phyloP scores from a whole-genome alignment of 2,113 vertebrate genomes.

The Neogobius melanostomus region DNA sequence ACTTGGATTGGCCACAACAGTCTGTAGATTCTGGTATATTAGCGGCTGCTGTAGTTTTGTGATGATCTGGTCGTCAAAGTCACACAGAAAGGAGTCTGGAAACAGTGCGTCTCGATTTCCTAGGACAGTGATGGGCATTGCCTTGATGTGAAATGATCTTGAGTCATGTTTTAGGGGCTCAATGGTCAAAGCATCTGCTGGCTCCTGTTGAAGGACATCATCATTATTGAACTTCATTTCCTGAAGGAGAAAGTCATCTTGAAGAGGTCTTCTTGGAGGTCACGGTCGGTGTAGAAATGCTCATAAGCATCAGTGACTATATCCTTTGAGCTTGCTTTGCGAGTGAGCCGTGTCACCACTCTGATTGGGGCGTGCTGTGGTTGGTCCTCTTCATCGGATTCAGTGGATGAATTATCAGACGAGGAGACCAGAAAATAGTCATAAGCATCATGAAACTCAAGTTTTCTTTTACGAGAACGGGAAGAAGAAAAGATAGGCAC shows the following conservation, averaged over 20 bases:
- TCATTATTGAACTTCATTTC: constrained; percentile 36
- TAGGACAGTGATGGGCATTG: constrained; percentile 24
- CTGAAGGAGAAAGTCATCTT: constrained; percentile 75
- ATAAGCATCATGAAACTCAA: constrained; percentile 84
- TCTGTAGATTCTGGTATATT: constrained; percentile 50
- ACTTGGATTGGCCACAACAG: constrained; percentile 78
- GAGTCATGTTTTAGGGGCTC: constrained; percentile 22
- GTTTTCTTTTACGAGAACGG: constrained; percentile 42
- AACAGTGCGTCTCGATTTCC: constrained; percentile 38
- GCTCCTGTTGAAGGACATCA: constrained; percentile 8
- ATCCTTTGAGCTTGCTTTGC: not conserved
- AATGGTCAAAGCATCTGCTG: constrained; percentile 22
- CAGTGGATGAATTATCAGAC: constrained; percentile 57
- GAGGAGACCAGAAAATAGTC: constrained; percentile 85
- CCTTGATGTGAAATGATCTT: constrained; percentile 9
- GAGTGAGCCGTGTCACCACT: constrained; percentile 60
- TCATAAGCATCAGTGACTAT: constrained; percentile 76
- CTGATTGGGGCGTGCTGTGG: constrained; percentile 38
- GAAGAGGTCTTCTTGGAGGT: constrained; percentile 61
- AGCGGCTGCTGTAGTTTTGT: constrained; percentile 50
- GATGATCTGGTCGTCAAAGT: constrained; percentile 60
- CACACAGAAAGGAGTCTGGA: constrained; percentile 50
- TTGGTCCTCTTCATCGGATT: constrained; percentile 65
- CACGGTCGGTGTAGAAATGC: constrained; percentile 70
- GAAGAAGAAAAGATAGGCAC: constrained; percentile 66